Conservation (phyloP, 1,140 invertebrate genomes). For the Conus betulinus region DNA sequence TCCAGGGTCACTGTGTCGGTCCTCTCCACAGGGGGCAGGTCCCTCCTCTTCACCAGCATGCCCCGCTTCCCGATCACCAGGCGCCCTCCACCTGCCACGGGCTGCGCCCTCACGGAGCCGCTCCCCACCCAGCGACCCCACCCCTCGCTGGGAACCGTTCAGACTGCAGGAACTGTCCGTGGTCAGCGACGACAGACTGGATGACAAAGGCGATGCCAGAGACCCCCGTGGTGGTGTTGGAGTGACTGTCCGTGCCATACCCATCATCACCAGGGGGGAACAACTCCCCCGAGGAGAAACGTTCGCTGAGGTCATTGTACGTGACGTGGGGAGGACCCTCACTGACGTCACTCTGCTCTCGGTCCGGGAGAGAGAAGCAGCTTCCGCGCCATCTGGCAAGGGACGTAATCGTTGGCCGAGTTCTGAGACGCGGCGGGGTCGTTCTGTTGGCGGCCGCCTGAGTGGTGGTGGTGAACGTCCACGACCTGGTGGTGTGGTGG, state of each 20-base stretch:
- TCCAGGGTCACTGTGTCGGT: slow-evolving; percentile 9
- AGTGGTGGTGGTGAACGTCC: background rate
- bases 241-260: slow-evolving; percentile 24
- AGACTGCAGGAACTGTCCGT: slow-evolving; percentile 22
- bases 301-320: background rate
- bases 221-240: slow-evolving; percentile 20
- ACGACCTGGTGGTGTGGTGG: background rate
- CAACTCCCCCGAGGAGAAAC: background rate
- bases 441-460: background rate
- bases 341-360: background rate
- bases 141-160: background rate
- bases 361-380: background rate
- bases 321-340: background rate
- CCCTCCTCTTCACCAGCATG: slow-evolving; percentile 25
- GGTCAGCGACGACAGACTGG: slow-evolving; percentile 31
- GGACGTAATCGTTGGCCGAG: slow-evolving; percentile 3
- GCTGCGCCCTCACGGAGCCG: slow-evolving; percentile 17
- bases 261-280: slow-evolving; percentile 1
- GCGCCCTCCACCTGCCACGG: slow-evolving; percentile 6
- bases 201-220: slow-evolving; percentile 18
- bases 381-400: background rate
- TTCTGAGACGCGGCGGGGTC: too few species aligned
- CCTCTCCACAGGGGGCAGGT: slow-evolving; percentile 28
- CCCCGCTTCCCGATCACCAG: slow-evolving; percentile 17
- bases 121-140: background rate